phyloP scores from a whole-genome alignment of 1,140 invertebrate genomes.

The Nebria ingens region DNA sequence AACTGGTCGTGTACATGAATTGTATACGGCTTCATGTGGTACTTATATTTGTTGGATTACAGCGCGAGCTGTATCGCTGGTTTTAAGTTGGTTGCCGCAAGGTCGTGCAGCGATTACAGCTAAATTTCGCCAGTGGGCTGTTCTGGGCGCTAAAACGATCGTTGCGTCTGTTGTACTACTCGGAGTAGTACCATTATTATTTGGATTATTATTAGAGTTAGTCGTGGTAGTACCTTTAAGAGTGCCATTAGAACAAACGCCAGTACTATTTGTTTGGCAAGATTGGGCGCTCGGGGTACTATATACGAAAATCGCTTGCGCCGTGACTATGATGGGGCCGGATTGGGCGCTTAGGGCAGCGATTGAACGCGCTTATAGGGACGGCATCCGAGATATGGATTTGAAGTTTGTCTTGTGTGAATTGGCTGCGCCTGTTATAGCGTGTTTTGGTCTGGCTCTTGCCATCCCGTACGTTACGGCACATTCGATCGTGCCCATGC shows the following conservation, averaged over 20 bases:
- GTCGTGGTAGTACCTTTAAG: conserved; percentile 85
- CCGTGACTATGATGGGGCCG: conserved; percentile 93
- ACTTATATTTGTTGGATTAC: conserved; percentile 88
- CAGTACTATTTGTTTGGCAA: conserved; percentile 91
- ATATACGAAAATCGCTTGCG: conserved; percentile 97
- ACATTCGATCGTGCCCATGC: conserved; percentile 69
- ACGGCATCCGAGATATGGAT: conserved; percentile 89
- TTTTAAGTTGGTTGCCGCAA: conserved; percentile 78
- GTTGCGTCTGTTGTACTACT: conserved; percentile 70
- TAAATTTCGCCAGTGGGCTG: conserved; percentile 64
- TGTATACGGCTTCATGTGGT: conserved; percentile 91
- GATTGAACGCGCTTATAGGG: conserved; percentile 81
- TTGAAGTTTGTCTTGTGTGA: conserved; percentile 74
- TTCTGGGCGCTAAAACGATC: conserved; percentile 53
- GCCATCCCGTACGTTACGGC: conserved; percentile 84
- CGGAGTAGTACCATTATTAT: conserved; percentile 83
- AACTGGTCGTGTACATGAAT: conserved; percentile 68
- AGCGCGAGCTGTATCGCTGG: conserved; percentile 63
- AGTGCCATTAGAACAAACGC: conserved; percentile 89
- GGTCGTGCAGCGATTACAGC: conserved; percentile 67
- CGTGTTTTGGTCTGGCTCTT: conserved; percentile 74
- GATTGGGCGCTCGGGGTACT: conserved; percentile 95
- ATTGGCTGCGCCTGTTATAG: conserved; percentile 81
- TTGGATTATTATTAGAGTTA: conserved; percentile 84
- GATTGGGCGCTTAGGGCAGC: conserved; percentile 86